These are phyloP conservation scores for Poecilus cupreus DNA, from an alignment of 2,888 invertebrate genomes.

Conservation along the genomic window DNA sequence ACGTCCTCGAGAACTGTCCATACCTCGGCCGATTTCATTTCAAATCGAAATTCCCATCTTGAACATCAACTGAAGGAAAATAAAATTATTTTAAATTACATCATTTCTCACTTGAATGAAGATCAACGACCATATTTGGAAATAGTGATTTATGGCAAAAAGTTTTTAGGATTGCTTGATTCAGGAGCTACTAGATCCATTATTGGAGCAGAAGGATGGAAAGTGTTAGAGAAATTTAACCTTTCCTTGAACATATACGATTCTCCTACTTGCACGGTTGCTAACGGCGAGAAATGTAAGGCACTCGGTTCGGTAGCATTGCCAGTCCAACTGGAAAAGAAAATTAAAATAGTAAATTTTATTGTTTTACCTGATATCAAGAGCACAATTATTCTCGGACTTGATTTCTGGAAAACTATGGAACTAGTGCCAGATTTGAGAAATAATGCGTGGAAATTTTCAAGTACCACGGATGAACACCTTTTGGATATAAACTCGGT, in stretches of 20 bases:
- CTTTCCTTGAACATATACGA: background rate
- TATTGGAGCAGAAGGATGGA: background rate
- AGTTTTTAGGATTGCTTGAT: background rate
- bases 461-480: background rate
- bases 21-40: background rate
- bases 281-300: slow-evolving; percentile 56
- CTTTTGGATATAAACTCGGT: background rate
- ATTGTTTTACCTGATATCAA: slow-evolving; percentile 59
- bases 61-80: background rate
- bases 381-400: slow-evolving; percentile 59
- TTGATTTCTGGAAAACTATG: slow-evolving; percentile 60
- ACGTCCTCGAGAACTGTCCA: background rate
- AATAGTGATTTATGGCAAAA: background rate
- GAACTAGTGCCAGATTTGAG: background rate
- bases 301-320: slow-evolving; percentile 45
- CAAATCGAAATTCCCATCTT: background rate
- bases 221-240: slow-evolving; percentile 6
- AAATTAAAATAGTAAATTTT: slow-evolving; percentile 47
- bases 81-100: background rate
- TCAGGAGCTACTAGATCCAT: background rate
- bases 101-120: background rate
- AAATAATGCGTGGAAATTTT: slow-evolving; percentile 29
- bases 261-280: slow-evolving; percentile 50
- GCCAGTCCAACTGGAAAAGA: slow-evolving; percentile 47
- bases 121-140: background rate